Evolutionary conservation across 2,113 vertebrate species (phyloP).

Genomic region (Neofelis nebulosa): DNA sequence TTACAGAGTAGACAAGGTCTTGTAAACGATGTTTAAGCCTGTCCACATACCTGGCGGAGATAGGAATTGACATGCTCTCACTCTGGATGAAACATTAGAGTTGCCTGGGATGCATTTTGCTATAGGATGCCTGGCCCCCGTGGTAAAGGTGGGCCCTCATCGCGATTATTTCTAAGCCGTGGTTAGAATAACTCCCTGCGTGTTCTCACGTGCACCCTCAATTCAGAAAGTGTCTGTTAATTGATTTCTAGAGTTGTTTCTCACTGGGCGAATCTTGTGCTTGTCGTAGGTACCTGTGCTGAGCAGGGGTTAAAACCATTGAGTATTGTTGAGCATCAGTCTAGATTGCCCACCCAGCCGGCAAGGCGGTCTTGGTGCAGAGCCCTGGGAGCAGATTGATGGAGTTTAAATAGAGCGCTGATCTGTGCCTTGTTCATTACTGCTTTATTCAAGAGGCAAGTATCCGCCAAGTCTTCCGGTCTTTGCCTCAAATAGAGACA

Average conservation of each 20-base stretch:
- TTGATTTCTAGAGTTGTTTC: neutral
- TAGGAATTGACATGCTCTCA: neutral
- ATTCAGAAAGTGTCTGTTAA: neutral
- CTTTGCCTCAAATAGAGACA: neutral
- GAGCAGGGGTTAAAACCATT: rapidly evolving
- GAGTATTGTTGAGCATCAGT: rapidly evolving
- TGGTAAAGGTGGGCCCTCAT: rapidly evolving
- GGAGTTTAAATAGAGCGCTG: neutral
- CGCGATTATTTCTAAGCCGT: neutral
- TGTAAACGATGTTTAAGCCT: rapidly evolving
- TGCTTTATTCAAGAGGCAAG: neutral
- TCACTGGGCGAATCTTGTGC: neutral
- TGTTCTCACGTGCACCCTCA: rapidly evolving
- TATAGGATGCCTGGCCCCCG: rapidly evolving
- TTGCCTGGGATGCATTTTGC: neutral
- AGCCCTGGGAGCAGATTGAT: rapidly evolving
- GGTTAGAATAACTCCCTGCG: neutral
- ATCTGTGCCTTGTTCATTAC: neutral
- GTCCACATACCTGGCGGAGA: rapidly evolving
- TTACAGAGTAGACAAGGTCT: neutral
- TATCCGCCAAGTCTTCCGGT: neutral
- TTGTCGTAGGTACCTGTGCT: no score
- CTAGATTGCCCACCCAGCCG: rapidly evolving
- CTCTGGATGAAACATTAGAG: no score
- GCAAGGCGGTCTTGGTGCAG: neutral